A percentile compares a stretch with the other conserved stretches of the same genome.
These are phyloP conservation scores for Catharus ustulatus DNA, from an alignment of 2,797 vertebrate species.

Conservation along the genomic window DNA sequence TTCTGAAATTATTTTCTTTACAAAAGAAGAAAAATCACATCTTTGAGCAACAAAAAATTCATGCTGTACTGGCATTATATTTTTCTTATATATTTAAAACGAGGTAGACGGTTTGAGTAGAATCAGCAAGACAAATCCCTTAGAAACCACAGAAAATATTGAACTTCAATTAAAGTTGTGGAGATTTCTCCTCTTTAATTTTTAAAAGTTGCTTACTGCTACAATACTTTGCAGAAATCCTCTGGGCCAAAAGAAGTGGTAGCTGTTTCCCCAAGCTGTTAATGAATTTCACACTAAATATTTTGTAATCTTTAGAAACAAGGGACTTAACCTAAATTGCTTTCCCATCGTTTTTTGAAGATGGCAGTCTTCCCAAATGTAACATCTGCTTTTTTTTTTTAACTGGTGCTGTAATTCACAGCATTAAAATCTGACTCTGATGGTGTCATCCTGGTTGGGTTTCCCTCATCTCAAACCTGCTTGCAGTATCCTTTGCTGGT, in stretches of 20 bases:
- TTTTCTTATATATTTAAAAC: neutral
- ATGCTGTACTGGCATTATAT: neutral
- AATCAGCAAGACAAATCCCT: neutral
- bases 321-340: slow-evolving; percentile 12
- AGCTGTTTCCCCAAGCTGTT: neutral
- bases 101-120: neutral
- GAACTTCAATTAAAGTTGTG: neutral
- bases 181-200: slow-evolving; percentile 2
- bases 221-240: neutral
- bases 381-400: neutral
- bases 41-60: neutral
- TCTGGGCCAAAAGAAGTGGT: neutral
- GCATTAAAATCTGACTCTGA: neutral
- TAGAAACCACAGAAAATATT: slow-evolving; percentile 4
- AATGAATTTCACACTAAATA: slow-evolving; percentile 41
- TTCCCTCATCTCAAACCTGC: neutral
- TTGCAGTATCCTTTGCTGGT: neutral
- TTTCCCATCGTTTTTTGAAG: neutral
- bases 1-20: neutral
- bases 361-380: neutral
- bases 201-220: slow-evolving; percentile 30
- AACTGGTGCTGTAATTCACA: neutral
- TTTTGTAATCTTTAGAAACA: slow-evolving; percentile 14
- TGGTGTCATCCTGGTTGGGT: neutral
- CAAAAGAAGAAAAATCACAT: neutral